Base-by-base conservation (phyloP, 2,113 vertebrate species). In the Lampris incognitus region DNA sequence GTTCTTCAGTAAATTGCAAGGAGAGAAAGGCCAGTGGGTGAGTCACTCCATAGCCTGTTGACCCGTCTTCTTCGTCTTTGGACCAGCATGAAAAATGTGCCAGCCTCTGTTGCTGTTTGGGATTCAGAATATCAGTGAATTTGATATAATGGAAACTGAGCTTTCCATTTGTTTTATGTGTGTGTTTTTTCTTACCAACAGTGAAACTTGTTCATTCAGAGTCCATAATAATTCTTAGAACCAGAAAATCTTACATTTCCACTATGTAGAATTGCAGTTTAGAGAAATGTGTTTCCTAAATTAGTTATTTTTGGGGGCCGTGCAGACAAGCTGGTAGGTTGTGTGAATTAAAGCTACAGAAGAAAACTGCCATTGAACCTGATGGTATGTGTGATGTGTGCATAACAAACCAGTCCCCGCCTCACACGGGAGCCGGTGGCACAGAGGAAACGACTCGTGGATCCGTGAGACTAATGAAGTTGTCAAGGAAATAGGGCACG, bases 1-100 rank as follows among this genome's bases (percentile, higher is more conserved):
- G 3, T 97, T 97, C 92, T 99, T 99, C 94, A 99, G 98, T 93
- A 98, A 97, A 86, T 95, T 99, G 78, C 97, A 97, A 90, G 98
- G 97, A 91, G 95, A 97, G 87, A 95, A 95, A 91, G 95, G 95
- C 88, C 97, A 96, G 93, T 99, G 98, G 98, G 98, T 99, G 96
- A 95, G 90, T 85, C 85, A n/a, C 0, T 66, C 86, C 4, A 73
- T 78, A 49, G 66, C 66, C 9, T 46, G 9, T 50, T 55, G 66
- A 76, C 84, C 75, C 24, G 76, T 66, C 67, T 66, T 72, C 24
- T 69, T 85, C 1, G 78, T 82, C 82, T 76, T 24, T 46, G 62
- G 74, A 48, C 62, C 48, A n/a, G 24, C 72, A 46, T 81, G 87
- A 84, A 86, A 84, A 92, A 89, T 84, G 79, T 85, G 66, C 66